Conservation (phyloP, 2,888 invertebrate species). For the Zootermopsis nevadensis region DNA sequence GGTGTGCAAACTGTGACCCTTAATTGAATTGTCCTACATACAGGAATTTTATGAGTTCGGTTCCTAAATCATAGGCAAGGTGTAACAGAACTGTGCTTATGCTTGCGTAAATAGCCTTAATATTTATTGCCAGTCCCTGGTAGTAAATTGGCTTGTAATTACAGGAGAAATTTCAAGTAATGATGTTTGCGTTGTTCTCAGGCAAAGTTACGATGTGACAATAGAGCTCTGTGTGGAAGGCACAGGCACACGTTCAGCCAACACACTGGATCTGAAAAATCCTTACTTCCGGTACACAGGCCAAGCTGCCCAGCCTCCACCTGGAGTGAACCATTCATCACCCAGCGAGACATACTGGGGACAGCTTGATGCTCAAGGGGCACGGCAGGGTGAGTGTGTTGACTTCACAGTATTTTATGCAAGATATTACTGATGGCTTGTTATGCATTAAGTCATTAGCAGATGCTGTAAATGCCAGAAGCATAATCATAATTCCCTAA, state of each 20-base stretch:
- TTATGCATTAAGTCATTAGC: too few species aligned
- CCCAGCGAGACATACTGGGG: constrained; percentile 95
- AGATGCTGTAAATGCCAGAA: too few species aligned
- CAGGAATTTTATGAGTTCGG: too few species aligned
- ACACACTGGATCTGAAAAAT: constrained; percentile 96
- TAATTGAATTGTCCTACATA: too few species aligned
- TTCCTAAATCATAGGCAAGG: too few species aligned
- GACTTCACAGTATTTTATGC: not conserved
- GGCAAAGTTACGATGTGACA: constrained; percentile 98
- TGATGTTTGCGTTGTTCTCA: constrained; percentile 60
- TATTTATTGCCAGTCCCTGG: too few species aligned
- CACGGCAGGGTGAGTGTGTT: constrained; percentile 49
- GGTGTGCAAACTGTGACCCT: too few species aligned
- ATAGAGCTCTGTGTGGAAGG: constrained; percentile 94
- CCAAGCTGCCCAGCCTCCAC: constrained; percentile 91
- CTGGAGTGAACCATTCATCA: constrained; percentile 88
- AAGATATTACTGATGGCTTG: not conserved
- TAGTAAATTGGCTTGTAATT: too few species aligned
- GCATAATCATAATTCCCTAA: too few species aligned
- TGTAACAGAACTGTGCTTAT: too few species aligned
- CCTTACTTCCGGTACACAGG: constrained; percentile 98
- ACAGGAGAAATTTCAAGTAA: too few species aligned
- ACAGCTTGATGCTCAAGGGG: constrained; percentile 78
- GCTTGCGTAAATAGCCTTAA: too few species aligned
- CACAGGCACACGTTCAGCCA: constrained; percentile 83